phyloP scores from a whole-genome alignment of 2,113 vertebrate species.

The Urocolius indicus region DNA sequence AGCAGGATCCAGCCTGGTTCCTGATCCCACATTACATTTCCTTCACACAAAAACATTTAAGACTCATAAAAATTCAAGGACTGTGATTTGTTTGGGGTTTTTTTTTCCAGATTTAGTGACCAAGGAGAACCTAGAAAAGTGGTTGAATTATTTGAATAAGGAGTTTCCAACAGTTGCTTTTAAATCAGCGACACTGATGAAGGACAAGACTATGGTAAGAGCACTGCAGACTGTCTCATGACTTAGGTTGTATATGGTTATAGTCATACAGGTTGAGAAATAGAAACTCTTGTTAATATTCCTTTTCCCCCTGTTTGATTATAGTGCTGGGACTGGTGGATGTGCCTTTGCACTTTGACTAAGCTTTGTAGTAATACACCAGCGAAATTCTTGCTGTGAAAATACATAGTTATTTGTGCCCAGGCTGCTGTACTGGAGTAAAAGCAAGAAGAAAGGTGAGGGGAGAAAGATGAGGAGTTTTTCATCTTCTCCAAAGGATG shows the following conservation, averaged over 20 bases:
- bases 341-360: neutral
- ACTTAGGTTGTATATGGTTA: neutral
- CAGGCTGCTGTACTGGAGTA: neutral
- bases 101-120: conserved; percentile 88
- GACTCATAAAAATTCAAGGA: neutral
- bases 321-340: neutral
- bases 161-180: conserved; percentile 91
- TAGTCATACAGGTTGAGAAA: neutral
- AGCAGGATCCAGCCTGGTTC: neutral
- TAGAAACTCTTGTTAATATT: neutral
- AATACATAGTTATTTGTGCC: neutral
- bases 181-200: conserved; percentile 83
- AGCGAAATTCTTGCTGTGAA: neutral
- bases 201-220: conserved; percentile 80
- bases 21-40: neutral
- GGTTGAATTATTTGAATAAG: conserved; percentile 85
- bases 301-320: neutral
- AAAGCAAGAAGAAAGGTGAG: neutral
- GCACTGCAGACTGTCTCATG: neutral
- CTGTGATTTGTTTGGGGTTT: neutral
- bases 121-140: conserved; percentile 85
- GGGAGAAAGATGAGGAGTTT: neutral
- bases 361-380: neutral
- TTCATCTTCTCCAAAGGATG: neutral
- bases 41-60: neutral